These are phyloP conservation scores for Caenorhabditis zanzibari DNA, from an alignment of 2,888 invertebrate species.

Conservation along the genomic window DNA sequence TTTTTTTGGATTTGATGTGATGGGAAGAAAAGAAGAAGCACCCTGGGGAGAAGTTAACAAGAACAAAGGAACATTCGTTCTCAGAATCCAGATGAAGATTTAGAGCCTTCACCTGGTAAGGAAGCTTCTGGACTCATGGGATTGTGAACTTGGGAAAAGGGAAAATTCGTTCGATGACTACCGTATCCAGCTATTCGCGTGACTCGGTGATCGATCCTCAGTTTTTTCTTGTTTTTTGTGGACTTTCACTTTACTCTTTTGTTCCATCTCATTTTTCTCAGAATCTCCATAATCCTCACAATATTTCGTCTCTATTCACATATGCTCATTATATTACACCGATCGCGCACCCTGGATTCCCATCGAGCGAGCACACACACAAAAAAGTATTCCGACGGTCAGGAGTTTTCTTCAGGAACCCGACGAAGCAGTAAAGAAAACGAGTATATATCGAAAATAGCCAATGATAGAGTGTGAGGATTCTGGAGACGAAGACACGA, in stretches of 20 bases:
- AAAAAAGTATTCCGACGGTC: conserved; percentile 33
- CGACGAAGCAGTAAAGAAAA: conserved; percentile 48
- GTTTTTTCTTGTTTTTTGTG: conserved; percentile 16
- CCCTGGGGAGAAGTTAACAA: conserved; percentile 27
- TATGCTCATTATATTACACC: conserved; percentile 53
- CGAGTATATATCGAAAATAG: conserved; percentile 57
- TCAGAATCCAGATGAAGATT: conserved; percentile 12
- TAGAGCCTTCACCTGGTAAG: neutral
- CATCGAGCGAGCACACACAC: conserved; percentile 24
- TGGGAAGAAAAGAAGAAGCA: conserved; percentile 7
- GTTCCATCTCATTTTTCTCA: conserved; percentile 14
- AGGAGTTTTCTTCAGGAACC: conserved; percentile 29
- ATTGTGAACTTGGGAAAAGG: neutral
- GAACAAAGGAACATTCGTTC: conserved; percentile 40
- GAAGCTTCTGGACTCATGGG: neutral
- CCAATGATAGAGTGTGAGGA: neutral
- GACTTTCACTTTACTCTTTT: conserved; percentile 30
- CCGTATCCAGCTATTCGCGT: neutral
- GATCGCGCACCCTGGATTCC: conserved; percentile 35
- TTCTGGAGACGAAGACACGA: conserved; percentile 20
- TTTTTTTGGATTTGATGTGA: conserved; percentile 33
- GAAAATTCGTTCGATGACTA: neutral
- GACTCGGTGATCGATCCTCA: neutral
- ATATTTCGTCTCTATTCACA: conserved; percentile 14
- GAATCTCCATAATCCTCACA: neutral